Percentiles rank a stretch among this genome's conserved stretches.
These are phyloP conservation scores for Caenorhabditis sp. DNA, from an alignment of 2,888 invertebrate genomes.

Conservation along the genomic window DNA sequence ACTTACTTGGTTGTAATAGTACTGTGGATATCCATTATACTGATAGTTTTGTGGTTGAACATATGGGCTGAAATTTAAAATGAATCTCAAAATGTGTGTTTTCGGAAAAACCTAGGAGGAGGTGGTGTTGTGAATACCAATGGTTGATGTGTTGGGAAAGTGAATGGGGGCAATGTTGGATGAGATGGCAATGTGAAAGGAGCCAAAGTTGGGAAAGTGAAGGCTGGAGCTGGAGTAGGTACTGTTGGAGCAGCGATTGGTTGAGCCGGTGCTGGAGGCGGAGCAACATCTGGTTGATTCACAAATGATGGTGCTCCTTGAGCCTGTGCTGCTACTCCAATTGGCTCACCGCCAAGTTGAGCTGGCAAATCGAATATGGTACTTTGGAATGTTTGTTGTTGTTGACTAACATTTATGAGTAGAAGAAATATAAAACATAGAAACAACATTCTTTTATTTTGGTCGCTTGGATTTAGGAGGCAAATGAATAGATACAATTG, in stretches of 20 bases:
- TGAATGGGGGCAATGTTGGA: constrained; percentile 38
- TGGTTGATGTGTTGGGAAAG: constrained; percentile 48
- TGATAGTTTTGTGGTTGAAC: constrained; percentile 20
- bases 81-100: too few species aligned
- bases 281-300: constrained; percentile 17
- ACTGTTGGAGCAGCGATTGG: constrained; percentile 9
- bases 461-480: neutral
- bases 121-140: constrained; percentile 37
- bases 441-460: neutral
- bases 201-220: constrained; percentile 40
- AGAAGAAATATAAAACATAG: neutral
- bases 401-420: neutral
- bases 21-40: constrained; percentile 39
- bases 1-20: constrained; percentile 26
- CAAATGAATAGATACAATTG: neutral
- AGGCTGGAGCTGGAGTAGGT: constrained; percentile 28
- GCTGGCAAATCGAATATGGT: constrained; percentile 41
- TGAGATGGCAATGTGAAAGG: constrained; percentile 42
- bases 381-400: constrained; percentile 29
- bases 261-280: constrained; percentile 9
- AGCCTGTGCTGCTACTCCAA: constrained; percentile 32
- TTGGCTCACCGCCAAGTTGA: constrained; percentile 31
- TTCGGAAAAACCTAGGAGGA: constrained; percentile 30
- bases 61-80: constrained; percentile 37
- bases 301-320: constrained; percentile 28